These are phyloP conservation scores for Ormia ochracea DNA, from an alignment of 2,888 invertebrate species.

Conservation along the genomic window DNA sequence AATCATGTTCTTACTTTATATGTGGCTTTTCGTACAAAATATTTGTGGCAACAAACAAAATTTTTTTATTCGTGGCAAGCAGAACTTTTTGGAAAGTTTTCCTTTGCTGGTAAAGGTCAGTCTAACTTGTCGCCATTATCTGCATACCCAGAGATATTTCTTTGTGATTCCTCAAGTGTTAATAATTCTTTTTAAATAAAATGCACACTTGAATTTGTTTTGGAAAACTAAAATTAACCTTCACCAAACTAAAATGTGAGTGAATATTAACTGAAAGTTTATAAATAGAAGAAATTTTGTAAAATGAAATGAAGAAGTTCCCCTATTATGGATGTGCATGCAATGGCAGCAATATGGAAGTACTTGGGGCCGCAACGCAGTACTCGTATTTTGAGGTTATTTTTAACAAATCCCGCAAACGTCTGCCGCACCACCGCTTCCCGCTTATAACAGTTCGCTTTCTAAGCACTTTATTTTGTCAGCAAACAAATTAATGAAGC, in stretches of 20 bases:
- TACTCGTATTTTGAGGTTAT: conserved; percentile 26
- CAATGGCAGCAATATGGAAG: background rate
- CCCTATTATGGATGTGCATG: too few relatives aligned
- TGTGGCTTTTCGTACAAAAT: background rate
- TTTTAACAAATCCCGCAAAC: conserved; percentile 24
- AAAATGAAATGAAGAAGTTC: background rate
- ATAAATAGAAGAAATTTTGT: conserved; percentile 4
- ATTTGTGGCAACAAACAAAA: background rate
- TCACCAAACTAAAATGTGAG: background rate
- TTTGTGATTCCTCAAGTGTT: conserved; percentile 36
- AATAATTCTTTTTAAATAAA: conserved; percentile 1
- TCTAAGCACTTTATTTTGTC: conserved; percentile 30
- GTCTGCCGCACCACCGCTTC: background rate
- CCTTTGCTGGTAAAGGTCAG: conserved; percentile 35
- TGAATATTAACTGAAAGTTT: background rate
- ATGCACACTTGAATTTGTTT: background rate
- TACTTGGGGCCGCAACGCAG: background rate
- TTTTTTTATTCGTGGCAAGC: background rate
- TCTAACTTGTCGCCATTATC: conserved; percentile 3
- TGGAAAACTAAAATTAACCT: conserved; percentile 24
- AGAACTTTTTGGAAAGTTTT: background rate
- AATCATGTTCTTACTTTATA: background rate
- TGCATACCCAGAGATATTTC: too few relatives aligned
- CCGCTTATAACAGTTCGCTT: too few relatives aligned
- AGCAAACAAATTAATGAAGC: conserved; percentile 58